Conservation (phyloP, 2,888 invertebrate species). For the Crocallis elinguaria region DNA sequence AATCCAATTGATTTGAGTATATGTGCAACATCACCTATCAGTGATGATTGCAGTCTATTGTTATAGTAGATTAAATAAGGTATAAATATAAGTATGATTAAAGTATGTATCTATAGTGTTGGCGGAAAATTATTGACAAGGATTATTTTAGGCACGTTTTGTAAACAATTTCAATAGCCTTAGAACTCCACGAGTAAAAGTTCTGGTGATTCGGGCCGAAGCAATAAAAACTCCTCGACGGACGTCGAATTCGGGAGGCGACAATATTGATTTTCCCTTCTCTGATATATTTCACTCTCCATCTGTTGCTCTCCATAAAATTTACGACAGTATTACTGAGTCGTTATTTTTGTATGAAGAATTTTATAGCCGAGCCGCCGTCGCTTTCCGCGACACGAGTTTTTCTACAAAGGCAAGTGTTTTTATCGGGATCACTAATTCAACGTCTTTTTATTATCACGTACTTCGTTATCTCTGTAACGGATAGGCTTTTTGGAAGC, state of each 20-base stretch:
- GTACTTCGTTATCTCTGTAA: slow-evolving; percentile 30
- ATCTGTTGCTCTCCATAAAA: slow-evolving; percentile 84
- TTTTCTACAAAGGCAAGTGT: slow-evolving; percentile 56
- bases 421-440: slow-evolving; percentile 61
- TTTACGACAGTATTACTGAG: slow-evolving; percentile 80
- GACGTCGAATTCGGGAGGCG: slow-evolving; percentile 66
- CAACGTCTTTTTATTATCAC: slow-evolving; percentile 42
- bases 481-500: slow-evolving; percentile 17
- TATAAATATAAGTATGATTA: too few relatives aligned
- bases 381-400: slow-evolving; percentile 63
- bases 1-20: too few relatives aligned
- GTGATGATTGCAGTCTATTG: too few relatives aligned
- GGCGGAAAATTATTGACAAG: neutral
- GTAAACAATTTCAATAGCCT: neutral
- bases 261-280: slow-evolving; percentile 78
- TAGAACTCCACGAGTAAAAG: slow-evolving; percentile 39
- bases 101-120: too few relatives aligned
- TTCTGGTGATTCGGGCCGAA: slow-evolving; percentile 51
- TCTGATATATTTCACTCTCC: slow-evolving; percentile 78
- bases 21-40: too few relatives aligned
- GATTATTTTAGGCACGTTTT: neutral
- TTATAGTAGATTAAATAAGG: too few relatives aligned
- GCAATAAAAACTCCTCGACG: slow-evolving; percentile 66
- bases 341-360: slow-evolving; percentile 82
- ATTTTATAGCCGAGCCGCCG: slow-evolving; percentile 66